phyloP scores from a whole-genome alignment of 2,113 vertebrate genomes.

The Myiopsitta monachus region DNA sequence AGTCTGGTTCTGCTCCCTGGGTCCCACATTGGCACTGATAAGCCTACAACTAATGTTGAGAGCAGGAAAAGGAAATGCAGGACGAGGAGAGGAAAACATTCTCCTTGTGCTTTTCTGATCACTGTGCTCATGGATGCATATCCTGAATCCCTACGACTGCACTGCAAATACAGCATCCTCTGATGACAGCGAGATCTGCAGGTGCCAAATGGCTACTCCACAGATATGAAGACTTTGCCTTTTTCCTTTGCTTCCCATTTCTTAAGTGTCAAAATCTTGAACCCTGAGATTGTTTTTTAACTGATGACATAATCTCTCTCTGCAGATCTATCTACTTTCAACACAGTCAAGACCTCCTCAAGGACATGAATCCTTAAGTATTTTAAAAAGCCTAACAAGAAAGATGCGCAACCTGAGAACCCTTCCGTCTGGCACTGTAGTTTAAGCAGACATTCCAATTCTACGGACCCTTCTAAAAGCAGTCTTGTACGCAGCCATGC shows the following conservation, averaged over 20 bases:
- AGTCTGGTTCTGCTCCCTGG: neutral
- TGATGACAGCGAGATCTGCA: neutral
- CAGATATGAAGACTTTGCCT: neutral
- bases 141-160: neutral
- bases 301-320: neutral
- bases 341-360: neutral
- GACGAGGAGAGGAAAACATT: neutral
- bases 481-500: neutral
- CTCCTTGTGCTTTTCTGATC: neutral
- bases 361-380: neutral
- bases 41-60: neutral
- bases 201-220: neutral
- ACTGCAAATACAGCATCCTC: neutral
- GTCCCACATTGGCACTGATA: neutral
- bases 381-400: slow-evolving; percentile 8
- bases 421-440: neutral
- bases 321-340: neutral
- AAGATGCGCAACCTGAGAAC: slow-evolving; percentile 1
- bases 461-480: neutral
- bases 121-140: neutral
- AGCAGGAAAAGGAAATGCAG: neutral
- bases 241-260: slow-evolving; percentile 1
- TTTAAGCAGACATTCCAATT: neutral
- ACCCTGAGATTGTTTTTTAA: neutral
- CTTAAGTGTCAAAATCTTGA: neutral